Evolutionary conservation across 2,113 vertebrate species (phyloP).

Genomic region (Progne subis): DNA sequence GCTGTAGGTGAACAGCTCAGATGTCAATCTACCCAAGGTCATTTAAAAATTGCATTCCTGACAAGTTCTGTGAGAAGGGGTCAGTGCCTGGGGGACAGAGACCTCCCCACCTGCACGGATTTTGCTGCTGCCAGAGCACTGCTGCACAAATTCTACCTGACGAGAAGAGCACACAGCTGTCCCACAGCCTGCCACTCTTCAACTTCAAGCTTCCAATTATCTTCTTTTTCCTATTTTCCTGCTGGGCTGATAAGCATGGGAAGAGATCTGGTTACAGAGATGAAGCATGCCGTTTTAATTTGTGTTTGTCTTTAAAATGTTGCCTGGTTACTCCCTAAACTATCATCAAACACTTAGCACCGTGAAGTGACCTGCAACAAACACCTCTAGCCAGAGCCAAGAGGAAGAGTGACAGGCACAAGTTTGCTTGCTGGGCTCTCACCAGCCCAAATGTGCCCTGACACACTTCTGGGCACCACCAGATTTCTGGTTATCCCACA

Average conservation of each 20-base stretch:
- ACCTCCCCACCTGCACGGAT: background rate
- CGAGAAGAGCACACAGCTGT: background rate
- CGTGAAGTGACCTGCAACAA: background rate
- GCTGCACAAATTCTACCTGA: rapidly evolving
- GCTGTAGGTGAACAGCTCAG: constrained; percentile 12
- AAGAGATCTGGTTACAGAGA: constrained; percentile 28
- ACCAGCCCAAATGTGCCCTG: background rate
- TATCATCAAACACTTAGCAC: constrained; percentile 22
- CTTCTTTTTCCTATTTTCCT: background rate
- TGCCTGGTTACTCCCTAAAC: constrained; percentile 50
- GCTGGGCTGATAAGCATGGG: background rate
- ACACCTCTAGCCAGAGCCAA: background rate
- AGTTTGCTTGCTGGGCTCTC: background rate
- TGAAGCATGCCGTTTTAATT: background rate
- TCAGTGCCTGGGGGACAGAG: background rate
- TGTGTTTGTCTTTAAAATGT: constrained; percentile 36
- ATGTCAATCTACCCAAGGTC: background rate
- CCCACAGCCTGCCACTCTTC: background rate
- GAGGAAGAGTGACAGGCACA: constrained; percentile 54
- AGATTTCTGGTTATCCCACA: background rate
- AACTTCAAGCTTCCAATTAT: background rate
- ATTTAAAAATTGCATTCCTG: constrained; percentile 5
- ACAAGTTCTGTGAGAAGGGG: background rate
- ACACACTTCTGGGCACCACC: background rate
- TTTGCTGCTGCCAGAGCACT: background rate